Conservation (phyloP, 2,888 invertebrate genomes). For the Cantharis nigra region DNA sequence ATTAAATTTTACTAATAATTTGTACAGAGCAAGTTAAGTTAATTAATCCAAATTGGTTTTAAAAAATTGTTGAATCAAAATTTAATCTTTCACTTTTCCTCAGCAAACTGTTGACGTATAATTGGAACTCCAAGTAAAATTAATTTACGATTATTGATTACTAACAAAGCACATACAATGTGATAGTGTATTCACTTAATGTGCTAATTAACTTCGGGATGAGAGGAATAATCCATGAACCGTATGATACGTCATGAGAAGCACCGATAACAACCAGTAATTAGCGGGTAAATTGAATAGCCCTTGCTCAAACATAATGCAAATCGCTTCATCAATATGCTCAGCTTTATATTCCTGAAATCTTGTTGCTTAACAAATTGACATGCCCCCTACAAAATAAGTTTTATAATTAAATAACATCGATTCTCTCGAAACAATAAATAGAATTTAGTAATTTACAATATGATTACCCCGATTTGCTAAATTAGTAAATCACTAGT, state of each 20-base stretch:
- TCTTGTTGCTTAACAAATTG: not conserved
- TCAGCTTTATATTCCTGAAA: constrained; percentile 14
- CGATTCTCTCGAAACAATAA: not conserved
- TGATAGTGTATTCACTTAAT: constrained; percentile 32
- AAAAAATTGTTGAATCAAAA: not conserved
- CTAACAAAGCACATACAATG: constrained; percentile 20
- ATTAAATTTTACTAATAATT: not conserved
- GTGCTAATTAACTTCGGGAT: constrained; percentile 29
- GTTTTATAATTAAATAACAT: constrained; percentile 15
- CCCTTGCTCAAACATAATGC: constrained; percentile 29
- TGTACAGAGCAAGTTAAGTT: not conserved
- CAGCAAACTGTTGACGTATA: constrained; percentile 6
- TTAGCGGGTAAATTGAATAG: constrained; percentile 29
- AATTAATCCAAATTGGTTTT: not conserved
- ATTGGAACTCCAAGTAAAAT: constrained; percentile 16
- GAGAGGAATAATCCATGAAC: constrained; percentile 28
- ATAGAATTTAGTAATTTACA: not conserved
- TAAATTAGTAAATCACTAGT: not conserved
- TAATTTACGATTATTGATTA: constrained; percentile 21
- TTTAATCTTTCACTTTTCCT: not conserved
- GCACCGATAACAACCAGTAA: constrained; percentile 31
- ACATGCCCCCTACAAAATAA: not conserved
- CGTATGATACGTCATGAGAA: constrained; percentile 30
- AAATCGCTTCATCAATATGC: constrained; percentile 29
- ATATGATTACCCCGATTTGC: not conserved